Percentiles rank a stretch among this genome's conserved stretches.
phyloP scores from a whole-genome alignment of 2,888 invertebrate genomes.

The Drosophila lacicola region DNA sequence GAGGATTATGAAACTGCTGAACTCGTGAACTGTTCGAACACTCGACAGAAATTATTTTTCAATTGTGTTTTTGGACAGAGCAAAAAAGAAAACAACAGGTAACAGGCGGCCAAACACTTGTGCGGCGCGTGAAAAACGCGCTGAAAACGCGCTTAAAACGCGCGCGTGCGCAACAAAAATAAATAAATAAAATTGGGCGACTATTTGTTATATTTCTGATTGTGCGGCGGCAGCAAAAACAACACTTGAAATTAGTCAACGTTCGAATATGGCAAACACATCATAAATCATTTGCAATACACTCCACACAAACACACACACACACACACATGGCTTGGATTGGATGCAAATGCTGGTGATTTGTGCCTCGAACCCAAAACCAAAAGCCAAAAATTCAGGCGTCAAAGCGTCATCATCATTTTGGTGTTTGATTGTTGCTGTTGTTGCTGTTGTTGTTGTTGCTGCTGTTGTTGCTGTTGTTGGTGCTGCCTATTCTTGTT shows the following conservation, averaged over 20 bases:
- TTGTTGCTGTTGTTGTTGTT: constrained; percentile 1
- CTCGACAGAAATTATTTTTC: constrained; percentile 1
- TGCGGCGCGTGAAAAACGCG: constrained; percentile 5
- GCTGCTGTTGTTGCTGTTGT: constrained; percentile 13
- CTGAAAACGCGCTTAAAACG: constrained; percentile 29
- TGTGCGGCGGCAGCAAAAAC: constrained; percentile 31
- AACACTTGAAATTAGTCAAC: constrained; percentile 68
- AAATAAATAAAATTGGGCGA: constrained; percentile 13
- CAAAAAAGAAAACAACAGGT: background rate
- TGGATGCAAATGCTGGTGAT: constrained; percentile 48
- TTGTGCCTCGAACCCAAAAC: constrained; percentile 38
- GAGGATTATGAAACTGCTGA: background rate
- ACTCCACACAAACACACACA: constrained; percentile 12
- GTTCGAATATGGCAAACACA: constrained; percentile 70
- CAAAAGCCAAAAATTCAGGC: constrained; percentile 31
- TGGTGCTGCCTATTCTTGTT: constrained; percentile 7
- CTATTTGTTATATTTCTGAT: constrained; percentile 53
- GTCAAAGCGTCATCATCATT: constrained; percentile 46
- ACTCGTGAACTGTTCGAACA: background rate
- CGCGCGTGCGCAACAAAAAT: constrained; percentile 45
- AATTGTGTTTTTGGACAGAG: background rate
- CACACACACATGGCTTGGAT: background rate
- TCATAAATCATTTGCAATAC: constrained; percentile 69
- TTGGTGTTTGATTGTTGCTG: constrained; percentile 7
- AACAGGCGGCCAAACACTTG: background rate